Base-by-base conservation (phyloP, 2,113 vertebrate genomes). In the Erpornis zantholeuca region DNA sequence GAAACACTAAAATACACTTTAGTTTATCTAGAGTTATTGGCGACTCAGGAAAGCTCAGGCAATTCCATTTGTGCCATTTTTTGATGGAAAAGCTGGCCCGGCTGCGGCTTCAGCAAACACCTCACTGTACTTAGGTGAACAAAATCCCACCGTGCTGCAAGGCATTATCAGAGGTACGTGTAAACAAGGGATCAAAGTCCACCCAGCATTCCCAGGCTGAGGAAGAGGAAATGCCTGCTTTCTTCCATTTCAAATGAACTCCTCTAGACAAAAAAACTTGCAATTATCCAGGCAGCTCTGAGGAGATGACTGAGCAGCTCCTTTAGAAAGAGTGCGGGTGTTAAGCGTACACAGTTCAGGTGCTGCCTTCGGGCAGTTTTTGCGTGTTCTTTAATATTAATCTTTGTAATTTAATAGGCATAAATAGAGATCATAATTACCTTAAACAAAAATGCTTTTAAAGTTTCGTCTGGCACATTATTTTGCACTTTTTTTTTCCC, bases 381-480 rank as follows among this genome's bases (percentile, higher is more conserved):
- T 95, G 86, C 35, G 78, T 97, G 92, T 90, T 96, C 93, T 86
- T 95, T 88, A 96, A 76, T 94, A 96, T 92, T 90, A 86, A 95
- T 96, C 95, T 96, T 97, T 97, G 93, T 97, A 96, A 97, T 82
- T 97, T 98, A 97, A 97, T 97, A 93, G 88, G 92, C 82, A 96
- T 96, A 95, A 97, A 96, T 95, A 96, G 84, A 93, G 86, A 88
- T 93, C 76, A 92, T 96, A 96, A 97, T 97, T 96, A 86, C 93
- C 96, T 97, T 69, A 95, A 97, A 97, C 77, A 95, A 91, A 95
- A 97, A 94, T 95, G 72, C 95, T 95, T 95, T 97, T 94, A 93
- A 94, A 95, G 75, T 93, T 94, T 92, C 22, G 42, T 97, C 95
- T 96, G 95, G 68, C 54, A 40, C 70, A 12, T 91, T 68, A 82